Conservation (phyloP, 2,797 vertebrate genomes). For the Molossus molossus region DNA sequence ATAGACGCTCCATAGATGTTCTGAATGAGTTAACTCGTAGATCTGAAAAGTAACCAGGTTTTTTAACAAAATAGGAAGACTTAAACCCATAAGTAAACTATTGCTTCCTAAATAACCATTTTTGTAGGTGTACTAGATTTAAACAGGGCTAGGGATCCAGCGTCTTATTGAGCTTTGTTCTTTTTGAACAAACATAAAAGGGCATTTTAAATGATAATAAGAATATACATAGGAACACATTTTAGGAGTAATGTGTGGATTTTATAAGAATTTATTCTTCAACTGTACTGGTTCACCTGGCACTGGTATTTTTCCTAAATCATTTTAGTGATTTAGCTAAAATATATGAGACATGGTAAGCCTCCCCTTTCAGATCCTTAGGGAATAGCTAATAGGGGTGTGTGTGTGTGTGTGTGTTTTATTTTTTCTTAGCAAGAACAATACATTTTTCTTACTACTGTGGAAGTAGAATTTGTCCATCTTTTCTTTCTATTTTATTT, state of each 20-base stretch:
- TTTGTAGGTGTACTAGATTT: slow-evolving; percentile 10
- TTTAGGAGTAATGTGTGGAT: slow-evolving; percentile 3
- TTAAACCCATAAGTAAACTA: background rate
- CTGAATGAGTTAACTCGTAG: background rate
- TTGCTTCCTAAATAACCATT: background rate
- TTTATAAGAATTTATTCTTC: slow-evolving; percentile 45
- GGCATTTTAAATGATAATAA: slow-evolving; percentile 37
- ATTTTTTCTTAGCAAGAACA: background rate
- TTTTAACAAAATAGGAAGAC: background rate
- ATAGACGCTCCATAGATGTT: background rate
- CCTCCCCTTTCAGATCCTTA: background rate
- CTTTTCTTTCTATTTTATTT: slow-evolving; percentile 25
- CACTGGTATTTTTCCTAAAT: background rate
- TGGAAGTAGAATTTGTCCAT: background rate
- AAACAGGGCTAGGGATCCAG: slow-evolving; percentile 30
- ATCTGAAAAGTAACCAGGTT: slow-evolving; percentile 44
- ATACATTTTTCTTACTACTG: background rate
- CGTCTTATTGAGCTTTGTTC: slow-evolving; percentile 37
- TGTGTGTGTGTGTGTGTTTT: background rate
- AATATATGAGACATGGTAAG: background rate
- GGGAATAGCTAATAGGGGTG: background rate
- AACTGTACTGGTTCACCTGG: background rate
- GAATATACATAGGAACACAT: slow-evolving; percentile 15
- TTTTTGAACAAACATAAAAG: slow-evolving; percentile 67
- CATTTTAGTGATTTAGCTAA: background rate